Evolutionary conservation across 35 echinoderm and acorn worm genomes (phyloP).

Genomic region (Eucidaris tribuloides): DNA sequence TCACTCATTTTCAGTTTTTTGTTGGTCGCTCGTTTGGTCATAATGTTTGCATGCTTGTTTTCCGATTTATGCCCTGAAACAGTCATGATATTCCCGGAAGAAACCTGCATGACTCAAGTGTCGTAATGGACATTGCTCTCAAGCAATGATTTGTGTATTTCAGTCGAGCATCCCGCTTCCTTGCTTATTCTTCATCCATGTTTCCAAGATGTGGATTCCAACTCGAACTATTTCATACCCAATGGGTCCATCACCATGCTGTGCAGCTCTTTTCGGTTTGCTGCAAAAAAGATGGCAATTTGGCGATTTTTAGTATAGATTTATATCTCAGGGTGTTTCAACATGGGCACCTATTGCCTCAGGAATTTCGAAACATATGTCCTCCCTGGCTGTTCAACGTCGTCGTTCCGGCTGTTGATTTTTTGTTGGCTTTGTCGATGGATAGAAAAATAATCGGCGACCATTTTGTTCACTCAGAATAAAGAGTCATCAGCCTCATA

Average conservation of each 20-base stretch:
- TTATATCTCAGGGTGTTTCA: background rate
- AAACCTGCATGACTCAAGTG: background rate
- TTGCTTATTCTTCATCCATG: background rate
- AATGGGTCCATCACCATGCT: background rate
- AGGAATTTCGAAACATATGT: background rate
- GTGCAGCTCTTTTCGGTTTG: background rate
- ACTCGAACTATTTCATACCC: background rate
- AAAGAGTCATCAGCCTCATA: background rate
- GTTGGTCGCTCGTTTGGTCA: too few species aligned
- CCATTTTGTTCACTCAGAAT: background rate
- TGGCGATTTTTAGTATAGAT: slow-evolving; percentile 2
- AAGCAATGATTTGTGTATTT: background rate
- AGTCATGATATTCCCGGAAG: too few species aligned
- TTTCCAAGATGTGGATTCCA: background rate
- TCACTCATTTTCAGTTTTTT: too few species aligned
- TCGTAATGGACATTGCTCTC: background rate
- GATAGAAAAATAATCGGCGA: background rate
- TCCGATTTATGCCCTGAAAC: too few species aligned
- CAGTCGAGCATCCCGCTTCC: background rate
- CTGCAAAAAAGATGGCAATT: background rate
- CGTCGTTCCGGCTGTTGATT: background rate
- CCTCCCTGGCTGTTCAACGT: background rate
- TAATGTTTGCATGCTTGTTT: too few species aligned
- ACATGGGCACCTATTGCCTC: background rate
- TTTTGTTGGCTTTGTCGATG: background rate